phyloP scores from a whole-genome alignment of 2,113 vertebrate species.

The Campylorhamphus procurvoides region DNA sequence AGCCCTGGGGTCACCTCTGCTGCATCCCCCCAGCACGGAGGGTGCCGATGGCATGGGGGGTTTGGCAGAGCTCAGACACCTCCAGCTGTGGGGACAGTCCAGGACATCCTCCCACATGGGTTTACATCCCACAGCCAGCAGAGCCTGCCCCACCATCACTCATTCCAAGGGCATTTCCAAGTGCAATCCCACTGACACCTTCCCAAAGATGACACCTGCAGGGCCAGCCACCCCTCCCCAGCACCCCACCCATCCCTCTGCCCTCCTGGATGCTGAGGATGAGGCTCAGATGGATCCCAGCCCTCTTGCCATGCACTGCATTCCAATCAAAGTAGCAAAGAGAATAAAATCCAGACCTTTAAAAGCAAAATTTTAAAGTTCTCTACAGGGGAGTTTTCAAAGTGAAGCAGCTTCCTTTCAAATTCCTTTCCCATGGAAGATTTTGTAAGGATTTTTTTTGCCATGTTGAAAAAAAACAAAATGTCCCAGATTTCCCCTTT shows the following conservation, averaged over 20 bases:
- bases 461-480: neutral
- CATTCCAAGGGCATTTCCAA: neutral
- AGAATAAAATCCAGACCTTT: neutral
- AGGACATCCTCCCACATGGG: neutral
- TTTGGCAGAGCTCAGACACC: neutral
- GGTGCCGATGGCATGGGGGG: neutral
- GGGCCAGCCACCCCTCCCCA: too few relatives aligned
- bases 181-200: rapidly evolving
- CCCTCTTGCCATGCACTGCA: neutral
- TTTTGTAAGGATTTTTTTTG: neutral
- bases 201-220: neutral
- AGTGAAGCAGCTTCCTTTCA: neutral
- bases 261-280: neutral
- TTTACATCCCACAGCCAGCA: neutral
- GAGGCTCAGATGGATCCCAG: neutral
- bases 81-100: rapidly evolving
- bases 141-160: too few relatives aligned
- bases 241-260: neutral
- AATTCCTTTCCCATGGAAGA: neutral
- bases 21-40: neutral
- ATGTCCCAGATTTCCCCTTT: neutral
- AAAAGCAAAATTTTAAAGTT: neutral
- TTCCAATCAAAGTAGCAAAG: neutral
- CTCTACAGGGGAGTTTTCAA: neutral
- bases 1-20: too few relatives aligned